Evolutionary conservation across 2,113 vertebrate genomes (phyloP), one percentile per base, ranked within the genome.

Genomic region (Halichoerus grypus): DNA sequence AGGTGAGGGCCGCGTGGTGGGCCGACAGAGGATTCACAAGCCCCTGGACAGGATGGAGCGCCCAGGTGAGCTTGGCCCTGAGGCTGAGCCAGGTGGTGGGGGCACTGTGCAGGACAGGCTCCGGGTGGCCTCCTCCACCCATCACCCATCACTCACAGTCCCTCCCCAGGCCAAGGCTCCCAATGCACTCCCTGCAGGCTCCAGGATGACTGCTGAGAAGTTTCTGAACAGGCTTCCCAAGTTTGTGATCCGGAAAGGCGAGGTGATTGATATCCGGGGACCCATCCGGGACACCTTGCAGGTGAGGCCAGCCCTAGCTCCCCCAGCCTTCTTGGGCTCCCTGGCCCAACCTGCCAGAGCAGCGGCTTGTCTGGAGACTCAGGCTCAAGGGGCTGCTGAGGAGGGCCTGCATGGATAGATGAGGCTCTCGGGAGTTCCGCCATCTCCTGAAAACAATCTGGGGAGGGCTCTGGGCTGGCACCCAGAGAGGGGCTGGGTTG

Each of bases 1-100:
- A 49, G 99, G 99, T 4, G 94, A 67, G 2, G 99, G 99, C n/a
- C 98, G 98, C 0, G 91, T 97, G 51, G 97, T 99, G 92, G 98
- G 98, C 19, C 5, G 4, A 55, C 90, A 91, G 76, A 97, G 89
- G 61, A 91, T 74, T 53, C n/a, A 71, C 96, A 98, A 19, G 33
- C 57, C 76, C 33, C 7, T 7, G 1, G 97, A 97, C 87, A 95
- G 97, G 83, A 93, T 61, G 81, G 98, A 98, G 26, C 67, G 94
- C 1, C 80, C 98, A 98, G 99, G 99, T 99, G 96, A 97, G 97
- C 95, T 33, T 67, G 26, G 55, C 51, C 49, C n/a, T 76, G 49
- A 63, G 87, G 88, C 2, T 67, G 90, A 67, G 14, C 80, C 65
- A 5, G 1, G 7, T 51, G 51, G 49, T 6, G 33, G 51, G 95